Evolutionary conservation across 2,888 invertebrate genomes (phyloP).

Genomic region (Steinernema hermaphroditum): DNA sequence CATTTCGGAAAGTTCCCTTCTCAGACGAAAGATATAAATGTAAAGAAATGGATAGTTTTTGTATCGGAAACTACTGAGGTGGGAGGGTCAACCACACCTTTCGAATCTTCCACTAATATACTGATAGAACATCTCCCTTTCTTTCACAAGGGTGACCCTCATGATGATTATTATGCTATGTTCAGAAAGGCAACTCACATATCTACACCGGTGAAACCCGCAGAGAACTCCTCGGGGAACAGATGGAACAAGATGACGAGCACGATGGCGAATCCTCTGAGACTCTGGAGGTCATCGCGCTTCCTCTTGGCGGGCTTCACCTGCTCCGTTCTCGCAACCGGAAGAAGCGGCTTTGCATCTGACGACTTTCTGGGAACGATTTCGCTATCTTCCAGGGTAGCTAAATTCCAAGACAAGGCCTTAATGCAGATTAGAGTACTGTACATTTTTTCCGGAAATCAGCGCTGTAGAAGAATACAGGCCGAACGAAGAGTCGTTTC

Average conservation of each 20-base stretch:
- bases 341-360: background rate
- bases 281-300: background rate
- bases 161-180: too few relatives aligned
- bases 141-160: too few relatives aligned
- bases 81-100: too few relatives aligned
- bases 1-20: too few relatives aligned
- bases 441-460: background rate
- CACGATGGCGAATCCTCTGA: background rate
- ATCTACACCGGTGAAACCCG: background rate
- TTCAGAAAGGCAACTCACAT: background rate
- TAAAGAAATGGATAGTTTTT: too few relatives aligned
- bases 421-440: background rate
- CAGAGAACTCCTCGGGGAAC: background rate
- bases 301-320: background rate
- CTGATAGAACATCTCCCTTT: too few relatives aligned
- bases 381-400: background rate
- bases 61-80: too few relatives aligned
- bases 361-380: background rate
- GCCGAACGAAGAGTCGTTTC: too few relatives aligned
- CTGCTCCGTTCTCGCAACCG: background rate
- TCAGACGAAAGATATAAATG: too few relatives aligned
- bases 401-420: background rate
- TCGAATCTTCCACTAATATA: too few relatives aligned
- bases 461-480: too few relatives aligned
- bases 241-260: slow-evolving; percentile 4